phyloP scores from a whole-genome alignment of 2,113 vertebrate species.

The Cephalopholis sonnerati region DNA sequence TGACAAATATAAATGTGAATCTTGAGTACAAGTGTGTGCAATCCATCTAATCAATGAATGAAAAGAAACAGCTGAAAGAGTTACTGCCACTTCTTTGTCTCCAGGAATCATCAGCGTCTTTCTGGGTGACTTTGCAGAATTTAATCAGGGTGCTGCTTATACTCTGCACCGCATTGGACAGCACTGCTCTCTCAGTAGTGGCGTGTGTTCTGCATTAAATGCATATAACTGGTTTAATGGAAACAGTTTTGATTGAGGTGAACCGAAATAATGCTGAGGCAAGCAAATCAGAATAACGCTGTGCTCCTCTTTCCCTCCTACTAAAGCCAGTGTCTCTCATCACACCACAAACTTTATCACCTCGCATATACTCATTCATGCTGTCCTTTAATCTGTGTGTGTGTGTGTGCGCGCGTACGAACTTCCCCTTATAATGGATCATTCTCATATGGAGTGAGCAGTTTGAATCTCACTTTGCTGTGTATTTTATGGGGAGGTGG shows the following conservation, averaged over 20 bases:
- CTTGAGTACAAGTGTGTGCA: slow-evolving; percentile 7
- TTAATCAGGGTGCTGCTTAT: slow-evolving; percentile 28
- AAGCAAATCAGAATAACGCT: slow-evolving; percentile 24
- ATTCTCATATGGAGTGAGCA: slow-evolving; percentile 1
- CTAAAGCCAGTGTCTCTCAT: slow-evolving; percentile 68
- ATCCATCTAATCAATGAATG: slow-evolving; percentile 17
- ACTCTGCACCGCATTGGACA: slow-evolving; percentile 15
- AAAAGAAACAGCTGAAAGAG: slow-evolving; percentile 13
- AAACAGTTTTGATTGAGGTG: slow-evolving; percentile 21
- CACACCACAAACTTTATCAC: slow-evolving; percentile 40
- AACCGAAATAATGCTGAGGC: slow-evolving; percentile 17
- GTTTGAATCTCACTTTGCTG: slow-evolving; percentile 4
- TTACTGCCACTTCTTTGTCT: slow-evolving; percentile 4
- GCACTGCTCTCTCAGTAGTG: not conserved
- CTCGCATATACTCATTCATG: slow-evolving; percentile 50
- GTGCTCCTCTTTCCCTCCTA: slow-evolving; percentile 34
- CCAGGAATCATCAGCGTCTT: slow-evolving; percentile 1
- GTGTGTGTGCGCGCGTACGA: slow-evolving; percentile 12
- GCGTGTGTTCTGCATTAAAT: not conserved
- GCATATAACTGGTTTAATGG: not conserved
- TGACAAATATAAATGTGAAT: slow-evolving; percentile 18
- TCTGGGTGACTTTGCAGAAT: slow-evolving; percentile 58
- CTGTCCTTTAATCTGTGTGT: slow-evolving; percentile 18
- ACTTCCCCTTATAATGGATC: not conserved
- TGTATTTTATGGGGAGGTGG: slow-evolving; percentile 10